These are phyloP conservation scores for Drosophila pseudotalamancana DNA, from an alignment of 2,888 invertebrate genomes.

Conservation along the genomic window DNA sequence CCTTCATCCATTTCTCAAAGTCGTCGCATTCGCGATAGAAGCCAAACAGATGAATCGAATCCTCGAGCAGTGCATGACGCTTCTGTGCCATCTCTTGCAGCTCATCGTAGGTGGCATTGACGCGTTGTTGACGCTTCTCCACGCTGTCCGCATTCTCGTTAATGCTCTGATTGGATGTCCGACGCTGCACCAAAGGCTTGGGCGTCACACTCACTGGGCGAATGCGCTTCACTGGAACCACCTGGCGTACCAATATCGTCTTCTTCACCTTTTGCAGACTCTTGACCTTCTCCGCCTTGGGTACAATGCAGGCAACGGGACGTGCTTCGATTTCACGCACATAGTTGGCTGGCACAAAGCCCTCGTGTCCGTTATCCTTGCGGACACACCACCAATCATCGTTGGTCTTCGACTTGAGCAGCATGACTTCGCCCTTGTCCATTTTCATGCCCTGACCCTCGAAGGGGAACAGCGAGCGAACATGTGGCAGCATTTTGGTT, in stretches of 20 bases:
- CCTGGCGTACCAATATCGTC: constrained; percentile 93
- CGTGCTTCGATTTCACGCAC: constrained; percentile 96
- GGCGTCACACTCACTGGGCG: constrained; percentile 84
- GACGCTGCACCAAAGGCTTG: constrained; percentile 84
- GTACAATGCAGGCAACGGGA: constrained; percentile 91
- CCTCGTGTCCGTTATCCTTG: constrained; percentile 95
- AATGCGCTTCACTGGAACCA: constrained; percentile 90
- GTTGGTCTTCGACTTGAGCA: constrained; percentile 96
- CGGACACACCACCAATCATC: constrained; percentile 99
- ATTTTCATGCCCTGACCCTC: constrained; percentile 96
- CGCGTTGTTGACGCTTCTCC: constrained; percentile 90
- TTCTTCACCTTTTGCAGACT: constrained; percentile 95
- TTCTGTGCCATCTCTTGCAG: constrained; percentile 91
- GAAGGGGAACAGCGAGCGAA: constrained; percentile 94
- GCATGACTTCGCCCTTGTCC: constrained; percentile 95
- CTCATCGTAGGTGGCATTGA: constrained; percentile 92
- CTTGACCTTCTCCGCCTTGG: constrained; percentile 93
- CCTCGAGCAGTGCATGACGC: constrained; percentile 93
- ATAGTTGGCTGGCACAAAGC: constrained; percentile 99
- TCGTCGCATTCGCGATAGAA: constrained; percentile 99
- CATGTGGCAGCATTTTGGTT: constrained; percentile 94
- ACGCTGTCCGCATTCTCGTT: constrained; percentile 90
- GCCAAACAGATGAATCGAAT: constrained; percentile 95
- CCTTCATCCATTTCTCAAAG: constrained; percentile 98
- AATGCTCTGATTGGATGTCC: constrained; percentile 82